Evolutionary conservation across 2,113 vertebrate genomes (phyloP), one percentile per base, ranked within the genome.

Genomic region (Ochotona curzoniae): DNA sequence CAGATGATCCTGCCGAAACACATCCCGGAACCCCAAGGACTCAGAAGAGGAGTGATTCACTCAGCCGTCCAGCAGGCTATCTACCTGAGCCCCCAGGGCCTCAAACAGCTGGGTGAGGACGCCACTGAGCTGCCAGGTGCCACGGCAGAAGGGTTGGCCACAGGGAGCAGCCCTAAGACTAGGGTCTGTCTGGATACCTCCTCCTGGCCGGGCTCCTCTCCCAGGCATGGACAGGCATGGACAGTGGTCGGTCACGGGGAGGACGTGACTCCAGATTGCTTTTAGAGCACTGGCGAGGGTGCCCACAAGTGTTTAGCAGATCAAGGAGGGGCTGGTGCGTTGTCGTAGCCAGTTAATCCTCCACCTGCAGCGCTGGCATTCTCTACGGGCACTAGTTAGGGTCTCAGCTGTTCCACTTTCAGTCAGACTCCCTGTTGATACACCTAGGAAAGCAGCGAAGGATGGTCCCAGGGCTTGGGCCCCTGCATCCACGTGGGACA

Each of bases 191-290:
- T 61, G 83, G 60, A 75, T 60, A 87, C n/a, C 75, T 60, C 85
- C 93, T 82, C 83, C 87, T 32, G 26, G 3, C 28, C 14, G 64
- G 67, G 74, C 70, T 61, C 74, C 51, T 87, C 87, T 76, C 73
- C 89, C 57, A 88, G 63, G 35, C 89, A 83, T 11, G 32, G 44
- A 70, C 57, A 88, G 63, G 35, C 89, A 83, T 11, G 32, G 44
- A 70, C 30, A 20, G 71, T 20, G 63, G 38, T 67, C 49, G 18
- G 64, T 89, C 38, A n/a, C 78, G 66, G 66, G 83, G 75, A 64
- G 38, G 18, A 74, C 51, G 14, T 60, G 83, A 90, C 71, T 91
- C 92, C 32, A 90, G 81, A 74, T 73, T 49, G 38, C 78, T 95
- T 96, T 81, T 63, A 70, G 93, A 86, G 44, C 49, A 44, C 38